These are phyloP conservation scores for Eubasilissa regina DNA, from an alignment of 1,140 invertebrate species.

Conservation along the genomic window DNA sequence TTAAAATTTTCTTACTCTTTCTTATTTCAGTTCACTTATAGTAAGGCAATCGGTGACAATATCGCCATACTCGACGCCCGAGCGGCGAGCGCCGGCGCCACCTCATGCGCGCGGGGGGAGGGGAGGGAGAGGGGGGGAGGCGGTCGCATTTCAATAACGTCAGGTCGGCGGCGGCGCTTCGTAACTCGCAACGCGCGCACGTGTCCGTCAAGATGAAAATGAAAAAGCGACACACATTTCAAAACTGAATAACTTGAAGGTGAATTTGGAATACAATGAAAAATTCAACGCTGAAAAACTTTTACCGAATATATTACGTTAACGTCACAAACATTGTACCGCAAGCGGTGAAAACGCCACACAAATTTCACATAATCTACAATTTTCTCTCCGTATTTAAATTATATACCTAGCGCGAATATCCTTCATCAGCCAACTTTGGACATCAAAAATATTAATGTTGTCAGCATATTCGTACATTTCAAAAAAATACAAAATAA, in stretches of 20 bases:
- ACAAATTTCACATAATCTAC: background rate
- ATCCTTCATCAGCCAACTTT: too few relatives aligned
- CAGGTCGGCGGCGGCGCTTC: background rate
- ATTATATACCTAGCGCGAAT: too few relatives aligned
- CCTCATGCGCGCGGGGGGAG: too few relatives aligned
- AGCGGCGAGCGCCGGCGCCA: background rate
- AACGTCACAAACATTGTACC: constrained; percentile 1
- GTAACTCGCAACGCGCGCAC: background rate
- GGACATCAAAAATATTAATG: too few relatives aligned
- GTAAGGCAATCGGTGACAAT: too few relatives aligned
- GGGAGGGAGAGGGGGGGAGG: background rate
- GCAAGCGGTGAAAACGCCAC: background rate
- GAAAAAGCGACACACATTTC: constrained; percentile 5
- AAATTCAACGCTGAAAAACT: background rate
- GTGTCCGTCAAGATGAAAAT: constrained; percentile 10
- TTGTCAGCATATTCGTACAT: too few relatives aligned
- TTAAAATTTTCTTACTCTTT: too few relatives aligned
- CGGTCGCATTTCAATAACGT: background rate
- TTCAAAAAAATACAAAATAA: too few relatives aligned
- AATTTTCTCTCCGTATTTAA: background rate
- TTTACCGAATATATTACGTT: background rate
- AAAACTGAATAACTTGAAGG: background rate
- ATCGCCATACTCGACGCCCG: background rate
- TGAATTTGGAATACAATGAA: constrained; percentile 21
- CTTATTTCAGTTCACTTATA: too few relatives aligned